Base-by-base conservation (phyloP, 2,797 vertebrate species). In the Rhinophrynus dorsalis region DNA sequence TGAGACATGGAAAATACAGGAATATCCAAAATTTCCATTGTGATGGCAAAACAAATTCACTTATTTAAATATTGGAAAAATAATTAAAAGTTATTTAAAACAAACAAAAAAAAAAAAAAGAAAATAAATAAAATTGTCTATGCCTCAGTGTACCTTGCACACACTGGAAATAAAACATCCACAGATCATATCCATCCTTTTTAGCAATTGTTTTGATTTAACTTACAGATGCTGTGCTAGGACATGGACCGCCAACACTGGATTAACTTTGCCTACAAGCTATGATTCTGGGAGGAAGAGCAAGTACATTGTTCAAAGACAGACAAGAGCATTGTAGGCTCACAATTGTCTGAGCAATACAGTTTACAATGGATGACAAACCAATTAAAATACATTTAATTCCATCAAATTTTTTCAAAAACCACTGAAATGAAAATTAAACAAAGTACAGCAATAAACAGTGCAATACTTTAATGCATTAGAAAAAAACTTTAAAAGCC, bases 161-260 rank as follows among this genome's bases (percentile, higher is more conserved):
- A 88, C 81, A 90, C 83, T 84, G 84, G 82, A 88, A 84, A 72
- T 87, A 88, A 66, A 86, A 89, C 79, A 86, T 84, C 80, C 85
- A 94, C 89, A 89, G 89, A 94, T 89, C 90, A 89, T 80, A 89
- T 95, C 90, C 92, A 94, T 95, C 94, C 92, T 94, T 81, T 86
- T 93, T 94, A 87, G 86, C 87, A 97, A 95, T 89, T 93, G 92
- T 92, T 93, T 86, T 89, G 87, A 93, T 91, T 94, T 91, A 94
- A 99, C 97, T 99, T 99, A 99, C 97, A 98, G 97, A 92, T 98
- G 94, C 89, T 94, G 96, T 95, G 94, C 95, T 98, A 98, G 84
- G 94, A 96, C 94, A 91, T 96, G 95, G 94, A 92, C 87, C 89
- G 84, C 89, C 94, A 96, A 96, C 96, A 94, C 94, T 94, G 93